Base-by-base conservation (phyloP, 1,140 invertebrate species). In the Drosophila tristis region DNA sequence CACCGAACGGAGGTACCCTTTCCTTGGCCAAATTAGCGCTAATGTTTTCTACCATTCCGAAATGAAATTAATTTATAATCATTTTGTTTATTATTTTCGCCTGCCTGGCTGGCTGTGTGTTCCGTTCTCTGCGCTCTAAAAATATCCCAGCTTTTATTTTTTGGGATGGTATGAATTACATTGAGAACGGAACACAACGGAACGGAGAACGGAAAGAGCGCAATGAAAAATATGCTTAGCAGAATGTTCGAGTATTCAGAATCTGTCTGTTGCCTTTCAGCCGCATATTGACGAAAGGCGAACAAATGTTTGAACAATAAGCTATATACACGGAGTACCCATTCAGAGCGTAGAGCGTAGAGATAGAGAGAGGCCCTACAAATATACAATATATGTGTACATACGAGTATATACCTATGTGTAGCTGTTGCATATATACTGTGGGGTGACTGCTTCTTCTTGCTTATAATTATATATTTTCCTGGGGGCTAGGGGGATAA, bases 251-350 rank as follows among this genome's bases (percentile, higher is more conserved):
- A 13, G 35, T 39, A 39, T 39, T 39, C 35, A 13, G 35, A 39
- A 39, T 39, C 11, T 39, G 35, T 13, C 61, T 55, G 35, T 74
- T 81, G 68, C 42, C 75, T 76, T 87, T 87, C 82, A 39, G 77
- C 50, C 65, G 81, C 59, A 80, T 74, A 86, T 81, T 86, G 81
- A 86, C 78, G 82, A 75, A 75, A 59, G 39, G 47, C 67, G 72
- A 79, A 89, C 78, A 84, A 87, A 89, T 89, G 84, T 74, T 87
- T 79, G 68, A 86, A 80, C 74, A 82, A 81, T 82, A 86, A 82
- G 59, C 74, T 55, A 68, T 62, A 71, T 56, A 60, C 55, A 54
- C 57, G 54, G 58, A 77, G 43, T 53, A 20, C 16, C n/a, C 44
- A 25, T 25, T 25, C 23, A 25, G 20, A 29, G 39, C 23, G 23